Conservation (phyloP, 2,797 vertebrate species). For the Coregonus ussuriensis region DNA sequence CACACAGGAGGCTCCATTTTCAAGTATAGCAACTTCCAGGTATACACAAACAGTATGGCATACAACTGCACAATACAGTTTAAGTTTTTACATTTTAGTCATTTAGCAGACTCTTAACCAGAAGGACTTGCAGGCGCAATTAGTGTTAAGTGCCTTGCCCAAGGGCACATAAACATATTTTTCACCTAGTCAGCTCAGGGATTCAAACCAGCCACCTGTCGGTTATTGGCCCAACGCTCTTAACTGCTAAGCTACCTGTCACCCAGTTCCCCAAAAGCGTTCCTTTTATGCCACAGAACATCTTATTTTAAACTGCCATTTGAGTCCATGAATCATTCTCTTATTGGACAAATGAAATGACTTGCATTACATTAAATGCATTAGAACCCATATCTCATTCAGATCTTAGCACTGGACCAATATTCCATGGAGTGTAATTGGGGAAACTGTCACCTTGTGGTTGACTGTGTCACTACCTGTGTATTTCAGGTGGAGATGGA, state of each 20-base stretch:
- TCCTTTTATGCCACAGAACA: background rate
- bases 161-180: no score
- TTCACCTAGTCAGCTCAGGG: no score
- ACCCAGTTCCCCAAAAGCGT: background rate
- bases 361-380: background rate
- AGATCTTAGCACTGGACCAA: background rate
- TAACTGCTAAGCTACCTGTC: no score
- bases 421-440: slow-evolving; percentile 5
- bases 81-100: no score
- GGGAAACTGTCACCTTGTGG: slow-evolving; percentile 65
- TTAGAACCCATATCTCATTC: background rate
- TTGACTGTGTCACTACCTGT: slow-evolving; percentile 18
- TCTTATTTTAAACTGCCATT: slow-evolving; percentile 15
- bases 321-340: background rate
- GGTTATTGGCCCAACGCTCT: no score
- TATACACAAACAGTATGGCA: slow-evolving; percentile 46
- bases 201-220: no score
- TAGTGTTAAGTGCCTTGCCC: no score
- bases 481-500: slow-evolving; percentile 81
- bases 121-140: no score
- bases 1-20: slow-evolving; percentile 90
- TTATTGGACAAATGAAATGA: background rate
- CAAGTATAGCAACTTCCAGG: slow-evolving; percentile 96
- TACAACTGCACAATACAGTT: no score
- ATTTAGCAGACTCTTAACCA: no score